Base-by-base conservation (phyloP, 2,797 vertebrate genomes). In the Chromobotia macracanthus region DNA sequence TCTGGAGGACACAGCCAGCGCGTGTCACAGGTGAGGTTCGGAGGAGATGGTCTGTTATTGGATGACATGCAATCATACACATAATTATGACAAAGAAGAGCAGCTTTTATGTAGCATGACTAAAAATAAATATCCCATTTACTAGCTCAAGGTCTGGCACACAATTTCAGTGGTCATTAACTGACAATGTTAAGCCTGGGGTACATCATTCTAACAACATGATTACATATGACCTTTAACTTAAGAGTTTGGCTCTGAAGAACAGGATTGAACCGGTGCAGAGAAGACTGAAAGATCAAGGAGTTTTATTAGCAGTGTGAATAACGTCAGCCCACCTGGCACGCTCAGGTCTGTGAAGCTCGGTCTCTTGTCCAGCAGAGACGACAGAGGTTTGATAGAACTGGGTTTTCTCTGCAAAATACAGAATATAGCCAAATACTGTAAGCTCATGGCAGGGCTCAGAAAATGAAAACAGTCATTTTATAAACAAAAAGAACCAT, bases 311-410 rank as follows among this genome's bases (percentile, higher is more conserved):
- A 50, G 13, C 56, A 60, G n/a, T 61, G 48, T 21, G 56, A 67
- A 4, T 21, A 56, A 51, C 8, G 55, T 31, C 25, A 21, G 18
- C 6, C 86, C 76, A 95, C 95, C 95, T 90, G 94, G 92, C 56
- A 95, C 92, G n/a, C 93, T 94, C 41, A 95, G 90, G 82, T 95
- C 95, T 3, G 94, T 90, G 67, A 94, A 95, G 86, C 93, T 94
- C 11, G 94, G 87, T 66, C 95, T 93, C 88, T 96, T 96, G 81
- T 96, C 95, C 38, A 94, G 87, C 81, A 95, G 87, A 0, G 94
- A 80, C 1, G 94, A 86, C 35, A 95, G 89, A 16, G 95, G 90
- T 80, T 96, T 96, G 16, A 93, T 83, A 18, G 93, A 19, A 1
- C 91, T 91, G 31, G 94, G 94, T 89, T 95, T 94, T 75, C 95